Evolutionary conservation across 2,113 vertebrate species (phyloP).

Genomic region (Eonycteris spelaea): DNA sequence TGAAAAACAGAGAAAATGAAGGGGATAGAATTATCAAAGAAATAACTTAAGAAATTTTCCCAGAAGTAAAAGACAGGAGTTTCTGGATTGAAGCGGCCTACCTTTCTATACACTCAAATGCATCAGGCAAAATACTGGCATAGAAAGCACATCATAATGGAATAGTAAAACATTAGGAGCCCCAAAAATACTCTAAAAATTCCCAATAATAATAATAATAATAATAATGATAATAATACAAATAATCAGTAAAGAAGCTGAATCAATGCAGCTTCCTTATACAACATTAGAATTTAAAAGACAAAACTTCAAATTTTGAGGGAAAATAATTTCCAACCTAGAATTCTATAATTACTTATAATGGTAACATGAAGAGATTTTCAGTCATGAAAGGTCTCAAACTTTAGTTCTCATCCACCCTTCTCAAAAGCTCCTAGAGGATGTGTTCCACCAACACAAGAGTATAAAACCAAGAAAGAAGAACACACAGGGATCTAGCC

Average conservation of each 20-base stretch:
- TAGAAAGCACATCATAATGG: neutral
- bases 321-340: neutral
- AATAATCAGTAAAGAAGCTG: neutral
- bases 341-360: neutral
- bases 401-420: neutral
- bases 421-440: neutral
- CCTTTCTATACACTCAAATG: neutral
- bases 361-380: neutral
- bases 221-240: too few relatives aligned
- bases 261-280: neutral
- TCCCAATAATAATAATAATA: neutral
- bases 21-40: neutral
- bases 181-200: neutral
- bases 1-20: neutral
- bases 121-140: neutral
- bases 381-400: neutral
- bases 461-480: neutral
- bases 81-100: neutral
- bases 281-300: neutral
- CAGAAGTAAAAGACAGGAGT: neutral
- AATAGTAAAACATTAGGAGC: neutral
- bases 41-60: neutral
- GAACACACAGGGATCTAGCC: neutral
- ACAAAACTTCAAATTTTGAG: neutral
- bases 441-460: neutral